Evolutionary conservation across 1,140 invertebrate species (phyloP), one percentile per base, ranked within the genome.

Genomic region (Magallana angulata): DNA sequence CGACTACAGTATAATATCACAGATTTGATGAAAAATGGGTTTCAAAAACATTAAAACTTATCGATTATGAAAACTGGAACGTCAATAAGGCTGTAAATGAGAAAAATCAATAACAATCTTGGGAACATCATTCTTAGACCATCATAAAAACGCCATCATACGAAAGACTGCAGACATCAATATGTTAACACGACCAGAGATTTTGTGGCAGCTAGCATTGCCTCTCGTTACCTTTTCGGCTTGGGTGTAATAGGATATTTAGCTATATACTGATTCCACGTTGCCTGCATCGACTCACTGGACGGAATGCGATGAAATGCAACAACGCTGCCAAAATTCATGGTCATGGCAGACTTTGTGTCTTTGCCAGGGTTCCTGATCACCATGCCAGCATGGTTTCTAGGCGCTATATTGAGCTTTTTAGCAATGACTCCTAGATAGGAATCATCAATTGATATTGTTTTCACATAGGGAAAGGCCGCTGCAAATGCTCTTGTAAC

Each of bases 401-500:
- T 36, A 5, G 83, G 88, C 36, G n/a, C 57, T 24, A 89, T 82
- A 0, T 48, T 16, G 3, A 89, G 18, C n/a, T 87, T 87, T 64
- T 57, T 87, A 3, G 88, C 85, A 16, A 87, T 84, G 14, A 89
- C 85, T 16, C 88, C 88, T 85, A 89, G 68, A 58, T 85, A 89
- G 3, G 24, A 59, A 30, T 89, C 88, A 71, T 89, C 88, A 57
- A 89, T 89, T 56, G 58, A 57, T 11, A 89, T 59, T 16, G 56
- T 59, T 85, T 87, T 81, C n/a, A 89, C 86, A 84, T 82, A 89
- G 9, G 85, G 88, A 82, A 89, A 89, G 12, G 88, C 88, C 48
- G 82, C 82, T 48, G 80, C 18, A 24, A 89, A 87, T 60, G 80
- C 84, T 59, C 82, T 30, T 7, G 85, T 84, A 12, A 89, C 57